phyloP scores from a whole-genome alignment of 2,888 invertebrate genomes.

The Drosophila niveifrons region DNA sequence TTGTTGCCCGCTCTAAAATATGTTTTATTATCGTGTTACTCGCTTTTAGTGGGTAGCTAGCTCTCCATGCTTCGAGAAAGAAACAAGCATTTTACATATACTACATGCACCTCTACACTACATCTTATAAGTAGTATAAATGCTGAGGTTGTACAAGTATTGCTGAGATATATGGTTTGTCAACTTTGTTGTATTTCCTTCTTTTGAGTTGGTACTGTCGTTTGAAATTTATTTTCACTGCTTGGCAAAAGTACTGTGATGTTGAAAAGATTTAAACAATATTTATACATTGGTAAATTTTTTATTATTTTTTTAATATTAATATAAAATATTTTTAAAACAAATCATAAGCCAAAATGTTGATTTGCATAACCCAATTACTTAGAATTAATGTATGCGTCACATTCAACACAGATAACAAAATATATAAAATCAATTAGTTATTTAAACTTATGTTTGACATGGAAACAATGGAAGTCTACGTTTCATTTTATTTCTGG shows the following conservation, averaged over 20 bases:
- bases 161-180: constrained; percentile 30
- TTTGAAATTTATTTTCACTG: constrained; percentile 20
- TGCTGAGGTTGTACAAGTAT: constrained; percentile 36
- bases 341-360: too few relatives aligned
- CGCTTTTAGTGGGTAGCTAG: constrained; percentile 60
- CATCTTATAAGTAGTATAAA: constrained; percentile 20
- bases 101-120: constrained; percentile 3
- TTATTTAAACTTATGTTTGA: too few relatives aligned
- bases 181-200: constrained; percentile 37
- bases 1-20: constrained; percentile 67
- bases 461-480: too few relatives aligned
- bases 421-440: too few relatives aligned
- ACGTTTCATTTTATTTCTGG: too few relatives aligned
- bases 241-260: neutral
- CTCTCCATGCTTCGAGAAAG: constrained; percentile 43
- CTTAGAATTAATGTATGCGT: too few relatives aligned
- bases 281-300: too few relatives aligned
- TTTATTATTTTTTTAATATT: too few relatives aligned
- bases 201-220: constrained; percentile 37
- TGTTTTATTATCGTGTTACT: constrained; percentile 78
- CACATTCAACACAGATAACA: too few relatives aligned
- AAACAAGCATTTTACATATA: constrained; percentile 7
- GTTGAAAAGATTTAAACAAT: too few relatives aligned
- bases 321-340: too few relatives aligned
- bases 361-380: too few relatives aligned